These are phyloP conservation scores for Trinectes maculatus DNA, from an alignment of 2,113 vertebrate genomes.

Conservation along the genomic window DNA sequence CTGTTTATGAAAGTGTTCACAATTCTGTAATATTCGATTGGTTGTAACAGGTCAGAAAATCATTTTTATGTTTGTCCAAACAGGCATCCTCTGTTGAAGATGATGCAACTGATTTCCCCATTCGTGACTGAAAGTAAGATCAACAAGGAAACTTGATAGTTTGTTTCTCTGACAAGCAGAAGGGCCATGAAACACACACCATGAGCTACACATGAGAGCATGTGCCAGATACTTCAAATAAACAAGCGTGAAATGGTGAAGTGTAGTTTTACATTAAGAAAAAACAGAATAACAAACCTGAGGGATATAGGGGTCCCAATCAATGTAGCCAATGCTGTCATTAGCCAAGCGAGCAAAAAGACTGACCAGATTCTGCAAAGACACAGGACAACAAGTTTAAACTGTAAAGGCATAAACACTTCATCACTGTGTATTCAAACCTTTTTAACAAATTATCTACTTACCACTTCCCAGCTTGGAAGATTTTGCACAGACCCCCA, in stretches of 20 bases:
- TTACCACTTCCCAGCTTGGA: slow-evolving; percentile 97
- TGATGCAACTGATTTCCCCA: slow-evolving; percentile 32
- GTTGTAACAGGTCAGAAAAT: not conserved
- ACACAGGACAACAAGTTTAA: slow-evolving; percentile 42
- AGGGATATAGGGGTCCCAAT: slow-evolving; percentile 97
- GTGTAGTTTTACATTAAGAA: not conserved
- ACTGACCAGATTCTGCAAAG: slow-evolving; percentile 91
- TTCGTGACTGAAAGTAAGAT: slow-evolving; percentile 15
- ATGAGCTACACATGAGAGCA: slow-evolving; percentile 3
- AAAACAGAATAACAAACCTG: slow-evolving; percentile 84
- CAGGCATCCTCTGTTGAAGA: slow-evolving; percentile 7
- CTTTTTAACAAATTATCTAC: slow-evolving; percentile 57
- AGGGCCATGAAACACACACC: slow-evolving; percentile 44
- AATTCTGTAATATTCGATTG: not conserved
- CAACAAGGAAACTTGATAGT: slow-evolving; percentile 65
- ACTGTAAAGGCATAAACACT: slow-evolving; percentile 5
- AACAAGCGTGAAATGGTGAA: slow-evolving; percentile 6
- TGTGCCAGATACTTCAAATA: slow-evolving; percentile 33
- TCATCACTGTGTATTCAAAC: not conserved
- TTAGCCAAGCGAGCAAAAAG: slow-evolving; percentile 95
- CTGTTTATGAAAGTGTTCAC: not conserved
- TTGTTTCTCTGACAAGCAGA: slow-evolving; percentile 49
- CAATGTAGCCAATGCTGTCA: slow-evolving; percentile 98
- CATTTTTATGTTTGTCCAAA: slow-evolving; percentile 23
- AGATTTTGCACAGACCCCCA: slow-evolving; percentile 98